Percentiles rank a stretch among this genome's conserved stretches.
Conservation (phyloP, 1,140 invertebrate species). For the Papilio polytes region DNA sequence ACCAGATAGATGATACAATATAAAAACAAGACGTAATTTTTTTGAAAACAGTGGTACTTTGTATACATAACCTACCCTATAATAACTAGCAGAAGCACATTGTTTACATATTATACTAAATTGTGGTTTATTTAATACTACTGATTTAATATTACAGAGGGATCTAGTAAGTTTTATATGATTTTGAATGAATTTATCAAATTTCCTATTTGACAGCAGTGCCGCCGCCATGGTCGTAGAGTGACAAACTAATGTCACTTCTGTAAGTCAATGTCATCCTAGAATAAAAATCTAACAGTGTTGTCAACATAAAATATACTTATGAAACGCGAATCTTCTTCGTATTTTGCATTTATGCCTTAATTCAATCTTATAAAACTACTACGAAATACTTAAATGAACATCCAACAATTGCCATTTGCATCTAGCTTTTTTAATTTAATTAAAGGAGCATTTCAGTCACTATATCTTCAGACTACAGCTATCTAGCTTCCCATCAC, state of each 20-base stretch:
- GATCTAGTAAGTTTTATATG: slow-evolving; percentile 65
- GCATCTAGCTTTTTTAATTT: too few species aligned
- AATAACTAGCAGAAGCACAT: slow-evolving; percentile 66
- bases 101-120: slow-evolving; percentile 66
- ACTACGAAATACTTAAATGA: background rate
- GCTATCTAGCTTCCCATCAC: too few species aligned
- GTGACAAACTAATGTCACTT: slow-evolving; percentile 46
- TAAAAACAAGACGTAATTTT: slow-evolving; percentile 27
- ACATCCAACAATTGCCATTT: background rate
- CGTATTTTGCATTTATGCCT: background rate
- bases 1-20: background rate
- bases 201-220: slow-evolving; percentile 70
- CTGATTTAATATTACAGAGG: slow-evolving; percentile 53
- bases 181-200: slow-evolving; percentile 72
- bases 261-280: slow-evolving; percentile 9
- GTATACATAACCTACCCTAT: slow-evolving; percentile 61
- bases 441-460: too few species aligned
- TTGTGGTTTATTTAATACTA: slow-evolving; percentile 68
- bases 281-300: background rate
- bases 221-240: slow-evolving; percentile 71
- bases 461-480: too few species aligned
- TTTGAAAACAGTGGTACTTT: slow-evolving; percentile 14
- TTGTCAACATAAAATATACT: background rate
- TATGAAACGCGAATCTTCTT: background rate
- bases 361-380: background rate